Evolutionary conservation across 1,140 invertebrate species (phyloP).

Genomic region (Agraylea sexmaculata): DNA sequence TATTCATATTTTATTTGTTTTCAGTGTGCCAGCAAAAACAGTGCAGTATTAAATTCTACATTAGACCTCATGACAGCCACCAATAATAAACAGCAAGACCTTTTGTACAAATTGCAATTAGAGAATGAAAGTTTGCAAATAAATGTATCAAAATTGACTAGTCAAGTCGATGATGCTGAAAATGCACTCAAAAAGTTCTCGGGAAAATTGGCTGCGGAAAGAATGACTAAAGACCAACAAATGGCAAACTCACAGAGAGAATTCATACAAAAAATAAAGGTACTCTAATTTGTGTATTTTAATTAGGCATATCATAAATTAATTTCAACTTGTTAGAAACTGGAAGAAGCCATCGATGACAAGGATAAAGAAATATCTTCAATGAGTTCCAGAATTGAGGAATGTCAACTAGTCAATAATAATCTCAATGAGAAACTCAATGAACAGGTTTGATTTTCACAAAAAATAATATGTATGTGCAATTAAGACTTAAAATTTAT

Average conservation of each 20-base stretch:
- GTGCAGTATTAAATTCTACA: constrained; percentile 34
- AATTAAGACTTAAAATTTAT: constrained; percentile 1
- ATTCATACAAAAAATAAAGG: constrained; percentile 27
- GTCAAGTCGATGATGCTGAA: constrained; percentile 36
- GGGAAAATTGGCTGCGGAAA: constrained; percentile 33
- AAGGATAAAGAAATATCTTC: constrained; percentile 1
- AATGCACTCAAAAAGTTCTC: constrained; percentile 30
- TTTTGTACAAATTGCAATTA: constrained; percentile 34
- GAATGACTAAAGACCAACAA: constrained; percentile 32
- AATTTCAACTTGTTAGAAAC: constrained; percentile 9
- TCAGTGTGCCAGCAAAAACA: constrained; percentile 34
- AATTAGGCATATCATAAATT: neutral
- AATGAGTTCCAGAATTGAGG: constrained; percentile 1
- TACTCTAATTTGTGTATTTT: constrained; percentile 18
- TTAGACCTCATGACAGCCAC: constrained; percentile 33
- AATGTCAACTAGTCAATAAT: constrained; percentile 5
- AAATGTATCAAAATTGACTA: constrained; percentile 25
- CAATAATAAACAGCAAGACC: constrained; percentile 33
- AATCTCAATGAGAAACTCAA: constrained; percentile 4
- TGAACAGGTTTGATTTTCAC: constrained; percentile 9
- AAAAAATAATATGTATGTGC: neutral
- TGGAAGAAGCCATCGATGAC: constrained; percentile 12
- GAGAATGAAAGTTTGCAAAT: constrained; percentile 28
- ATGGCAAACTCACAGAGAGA: constrained; percentile 29
- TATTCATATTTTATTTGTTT: constrained; percentile 6